Evolutionary conservation across 1,140 invertebrate species (phyloP).

Genomic region (Coptotermes formosanus): DNA sequence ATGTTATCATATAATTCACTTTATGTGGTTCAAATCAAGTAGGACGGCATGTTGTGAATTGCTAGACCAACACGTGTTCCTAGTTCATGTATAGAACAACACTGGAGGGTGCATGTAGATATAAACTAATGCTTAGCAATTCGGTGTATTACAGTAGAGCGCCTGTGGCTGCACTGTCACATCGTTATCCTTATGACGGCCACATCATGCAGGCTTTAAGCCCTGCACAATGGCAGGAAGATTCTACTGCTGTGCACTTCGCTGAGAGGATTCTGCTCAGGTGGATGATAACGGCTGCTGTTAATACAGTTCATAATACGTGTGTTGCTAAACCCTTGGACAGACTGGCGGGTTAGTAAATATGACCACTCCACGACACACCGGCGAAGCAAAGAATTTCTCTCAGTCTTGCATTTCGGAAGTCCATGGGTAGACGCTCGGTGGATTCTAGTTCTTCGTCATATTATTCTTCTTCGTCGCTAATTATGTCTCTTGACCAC

Average conservation of each 20-base stretch:
- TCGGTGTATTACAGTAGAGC: neutral
- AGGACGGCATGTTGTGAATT: no score
- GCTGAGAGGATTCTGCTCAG: neutral
- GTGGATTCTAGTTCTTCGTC: no score
- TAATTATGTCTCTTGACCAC: no score
- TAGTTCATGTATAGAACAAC: no score
- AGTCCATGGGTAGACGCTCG: neutral
- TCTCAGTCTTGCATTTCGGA: neutral
- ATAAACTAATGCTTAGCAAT: neutral
- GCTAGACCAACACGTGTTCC: no score
- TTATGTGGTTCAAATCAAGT: no score
- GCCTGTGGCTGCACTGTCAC: neutral
- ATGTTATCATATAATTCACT: no score
- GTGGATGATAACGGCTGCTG: neutral
- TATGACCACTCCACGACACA: neutral
- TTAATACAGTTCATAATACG: neutral
- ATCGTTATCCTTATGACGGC: neutral
- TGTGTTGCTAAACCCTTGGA: neutral
- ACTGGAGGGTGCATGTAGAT: no score
- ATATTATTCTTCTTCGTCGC: no score
- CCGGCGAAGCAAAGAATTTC: no score
- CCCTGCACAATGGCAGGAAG: neutral
- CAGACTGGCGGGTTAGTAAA: neutral
- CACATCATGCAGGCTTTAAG: neutral
- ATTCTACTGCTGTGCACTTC: no score